phyloP scores from a whole-genome alignment of 2,888 invertebrate species.

The Heliconius aoede region DNA sequence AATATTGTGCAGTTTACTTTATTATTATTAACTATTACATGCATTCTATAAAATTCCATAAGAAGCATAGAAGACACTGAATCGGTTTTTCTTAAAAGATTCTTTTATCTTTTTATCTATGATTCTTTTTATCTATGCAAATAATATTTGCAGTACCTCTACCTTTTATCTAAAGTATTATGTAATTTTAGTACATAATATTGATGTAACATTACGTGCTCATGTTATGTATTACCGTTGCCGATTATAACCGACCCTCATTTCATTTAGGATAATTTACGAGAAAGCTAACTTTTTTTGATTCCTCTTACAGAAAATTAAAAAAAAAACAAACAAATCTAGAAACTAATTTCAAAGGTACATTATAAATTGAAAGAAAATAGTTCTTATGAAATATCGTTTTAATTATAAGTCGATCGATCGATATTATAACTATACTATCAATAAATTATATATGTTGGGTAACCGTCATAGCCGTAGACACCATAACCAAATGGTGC shows the following conservation, averaged over 20 bases:
- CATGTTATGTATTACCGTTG: slow-evolving; percentile 1
- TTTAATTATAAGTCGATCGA: slow-evolving; percentile 8
- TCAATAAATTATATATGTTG: neutral
- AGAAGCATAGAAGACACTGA: neutral
- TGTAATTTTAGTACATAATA: slow-evolving; percentile 6
- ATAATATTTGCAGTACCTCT: neutral
- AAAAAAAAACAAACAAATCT: neutral
- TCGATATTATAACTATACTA: neutral
- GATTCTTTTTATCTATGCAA: no score
- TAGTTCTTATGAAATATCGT: neutral
- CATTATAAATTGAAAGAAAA: neutral
- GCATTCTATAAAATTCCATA: no score
- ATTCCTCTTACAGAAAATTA: neutral
- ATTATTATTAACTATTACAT: no score
- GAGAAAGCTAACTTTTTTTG: neutral
- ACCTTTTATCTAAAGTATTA: neutral
- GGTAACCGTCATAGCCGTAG: slow-evolving; percentile 8
- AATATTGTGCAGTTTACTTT: no score
- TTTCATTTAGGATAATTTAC: neutral
- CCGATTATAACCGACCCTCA: neutral
- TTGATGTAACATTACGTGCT: slow-evolving; percentile 16
- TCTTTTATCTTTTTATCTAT: no score
- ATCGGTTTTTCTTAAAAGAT: neutral
- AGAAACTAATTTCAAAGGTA: neutral
- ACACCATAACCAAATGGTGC: slow-evolving; percentile 14